These are phyloP conservation scores for Osmoderma eremita DNA, from an alignment of 2,888 invertebrate genomes.

Conservation along the genomic window DNA sequence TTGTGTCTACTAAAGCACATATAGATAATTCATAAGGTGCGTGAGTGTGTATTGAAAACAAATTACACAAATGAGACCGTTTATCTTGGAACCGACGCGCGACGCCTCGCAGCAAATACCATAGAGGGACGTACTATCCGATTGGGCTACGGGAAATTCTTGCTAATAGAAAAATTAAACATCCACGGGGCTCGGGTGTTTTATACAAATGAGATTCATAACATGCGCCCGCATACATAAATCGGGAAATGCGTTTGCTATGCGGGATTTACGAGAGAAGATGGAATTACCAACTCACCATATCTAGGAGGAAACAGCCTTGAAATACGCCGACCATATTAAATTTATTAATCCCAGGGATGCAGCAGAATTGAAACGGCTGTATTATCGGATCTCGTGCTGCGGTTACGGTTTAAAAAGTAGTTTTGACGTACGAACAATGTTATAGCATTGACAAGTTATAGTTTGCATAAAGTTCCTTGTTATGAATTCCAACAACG, in stretches of 20 bases:
- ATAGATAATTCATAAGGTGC: constrained; percentile 28
- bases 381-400: constrained; percentile 26
- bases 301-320: constrained; percentile 21
- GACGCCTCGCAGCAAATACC: neutral
- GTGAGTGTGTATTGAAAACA: constrained; percentile 34
- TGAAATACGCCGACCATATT: constrained; percentile 21
- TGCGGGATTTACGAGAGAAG: constrained; percentile 31
- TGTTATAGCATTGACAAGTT: too few relatives aligned
- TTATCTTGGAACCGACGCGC: constrained; percentile 26
- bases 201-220: constrained; percentile 38
- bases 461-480: constrained; percentile 8
- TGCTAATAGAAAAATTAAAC: constrained; percentile 28
- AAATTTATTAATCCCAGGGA: constrained; percentile 24
- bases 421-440: constrained; percentile 12
- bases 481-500: neutral
- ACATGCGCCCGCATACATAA: constrained; percentile 21
- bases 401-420: constrained; percentile 26
- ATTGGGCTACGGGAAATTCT: constrained; percentile 1
- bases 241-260: constrained; percentile 14
- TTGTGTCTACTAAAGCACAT: neutral
- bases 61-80: constrained; percentile 34
- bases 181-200: constrained; percentile 10
- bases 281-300: constrained; percentile 4
- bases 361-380: constrained; percentile 31
- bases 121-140: constrained; percentile 10